These are phyloP conservation scores for Campodea augens DNA, from an alignment of 1,140 invertebrate species.

Conservation along the genomic window DNA sequence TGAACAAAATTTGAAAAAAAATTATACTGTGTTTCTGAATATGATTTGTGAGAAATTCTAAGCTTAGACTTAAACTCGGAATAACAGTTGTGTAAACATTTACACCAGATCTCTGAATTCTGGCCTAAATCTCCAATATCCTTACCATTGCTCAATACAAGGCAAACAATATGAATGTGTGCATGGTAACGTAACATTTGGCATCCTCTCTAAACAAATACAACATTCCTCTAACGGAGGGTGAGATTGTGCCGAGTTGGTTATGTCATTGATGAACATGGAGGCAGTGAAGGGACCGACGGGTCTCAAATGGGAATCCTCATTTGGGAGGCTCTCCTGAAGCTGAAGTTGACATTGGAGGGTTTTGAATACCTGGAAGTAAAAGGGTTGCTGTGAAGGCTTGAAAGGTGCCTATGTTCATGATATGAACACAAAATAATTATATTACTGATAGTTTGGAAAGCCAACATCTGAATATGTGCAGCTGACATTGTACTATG, in stretches of 20 bases:
- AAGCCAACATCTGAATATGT: neutral
- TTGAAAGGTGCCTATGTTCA: neutral
- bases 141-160: conserved; percentile 46
- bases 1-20: too few species aligned
- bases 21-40: too few species aligned
- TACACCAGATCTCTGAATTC: too few species aligned
- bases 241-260: conserved; percentile 5
- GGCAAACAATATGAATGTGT: conserved; percentile 42
- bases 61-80: too few species aligned
- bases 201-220: conserved; percentile 45
- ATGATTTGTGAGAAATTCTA: too few species aligned
- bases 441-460: neutral
- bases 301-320: neutral
- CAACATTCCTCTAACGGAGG: conserved; percentile 34
- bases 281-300: conserved; percentile 16
- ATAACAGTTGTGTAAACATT: too few species aligned
- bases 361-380: conserved; percentile 27
- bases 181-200: conserved; percentile 43
- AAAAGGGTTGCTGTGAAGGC: conserved; percentile 2
- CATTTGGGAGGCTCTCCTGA: neutral
- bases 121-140: too few species aligned
- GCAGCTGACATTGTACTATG: neutral
- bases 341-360: conserved; percentile 23
- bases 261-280: conserved; percentile 16
- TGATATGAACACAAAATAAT: neutral